Percentiles rank a stretch among this genome's conserved stretches.
Evolutionary conservation across 2,888 invertebrate genomes (phyloP).

Genomic region (Sclerodermus sp.): DNA sequence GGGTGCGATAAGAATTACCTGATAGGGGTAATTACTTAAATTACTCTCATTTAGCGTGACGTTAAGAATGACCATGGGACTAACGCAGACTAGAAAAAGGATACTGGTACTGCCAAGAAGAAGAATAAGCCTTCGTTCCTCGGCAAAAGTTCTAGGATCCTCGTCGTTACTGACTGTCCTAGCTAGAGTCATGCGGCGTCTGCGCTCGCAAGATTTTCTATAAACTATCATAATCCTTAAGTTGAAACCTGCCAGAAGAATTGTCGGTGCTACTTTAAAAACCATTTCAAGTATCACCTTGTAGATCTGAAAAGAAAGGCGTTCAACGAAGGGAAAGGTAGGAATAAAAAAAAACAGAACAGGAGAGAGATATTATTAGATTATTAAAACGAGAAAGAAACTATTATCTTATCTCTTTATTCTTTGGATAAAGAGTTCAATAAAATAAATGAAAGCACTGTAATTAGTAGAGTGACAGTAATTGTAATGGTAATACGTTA

Average conservation of each 20-base stretch:
- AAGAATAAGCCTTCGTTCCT: conserved; percentile 68
- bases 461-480: neutral
- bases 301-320: conserved; percentile 61
- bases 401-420: too few species aligned
- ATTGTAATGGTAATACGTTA: too few species aligned
- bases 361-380: too few species aligned
- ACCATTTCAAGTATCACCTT: conserved; percentile 67
- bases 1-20: too few species aligned
- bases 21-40: conserved; percentile 66
- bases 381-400: too few species aligned
- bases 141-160: conserved; percentile 68
- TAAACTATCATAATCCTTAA: conserved; percentile 70
- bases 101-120: conserved; percentile 70
- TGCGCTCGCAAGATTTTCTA: conserved; percentile 66
- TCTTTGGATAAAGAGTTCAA: too few species aligned
- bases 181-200: conserved; percentile 68
- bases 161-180: conserved; percentile 62
- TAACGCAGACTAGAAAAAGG: conserved; percentile 70
- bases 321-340: too few species aligned
- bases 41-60: conserved; percentile 68
- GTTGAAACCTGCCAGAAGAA: conserved; percentile 68
- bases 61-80: conserved; percentile 72
- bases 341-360: too few species aligned
- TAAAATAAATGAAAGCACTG: neutral
- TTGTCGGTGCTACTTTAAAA: conserved; percentile 70